phyloP scores from a whole-genome alignment of 2,797 vertebrate species.

The Sebastes kiyomatsui region DNA sequence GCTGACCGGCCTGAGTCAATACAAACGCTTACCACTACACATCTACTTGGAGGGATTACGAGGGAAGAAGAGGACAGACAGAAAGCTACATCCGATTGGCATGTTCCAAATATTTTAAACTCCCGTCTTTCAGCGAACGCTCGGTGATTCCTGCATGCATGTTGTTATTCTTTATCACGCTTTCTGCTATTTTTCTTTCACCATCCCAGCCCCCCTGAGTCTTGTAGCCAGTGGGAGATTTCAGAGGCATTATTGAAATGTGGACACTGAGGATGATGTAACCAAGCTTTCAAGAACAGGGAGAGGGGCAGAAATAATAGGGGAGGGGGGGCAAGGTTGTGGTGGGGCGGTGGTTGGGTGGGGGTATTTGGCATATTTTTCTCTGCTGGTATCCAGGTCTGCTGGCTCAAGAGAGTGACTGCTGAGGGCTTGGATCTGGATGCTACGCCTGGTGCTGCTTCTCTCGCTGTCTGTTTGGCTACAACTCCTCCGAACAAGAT shows the following conservation, averaged over 20 bases:
- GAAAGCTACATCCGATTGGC: slow-evolving; percentile 49
- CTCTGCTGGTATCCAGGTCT: slow-evolving; percentile 73
- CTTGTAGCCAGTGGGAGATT: slow-evolving; percentile 63
- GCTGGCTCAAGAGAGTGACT: slow-evolving; percentile 72
- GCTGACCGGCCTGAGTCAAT: slow-evolving; percentile 74
- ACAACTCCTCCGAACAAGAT: slow-evolving; percentile 62
- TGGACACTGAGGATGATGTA: slow-evolving; percentile 76
- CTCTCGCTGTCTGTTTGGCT: slow-evolving; percentile 74
- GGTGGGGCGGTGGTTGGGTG: slow-evolving; percentile 20
- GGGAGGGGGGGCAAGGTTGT: slow-evolving; percentile 10
- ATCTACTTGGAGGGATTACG: slow-evolving; percentile 62
- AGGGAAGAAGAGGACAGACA: slow-evolving; percentile 41
- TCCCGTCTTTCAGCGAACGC: slow-evolving; percentile 22
- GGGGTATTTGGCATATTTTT: slow-evolving; percentile 70
- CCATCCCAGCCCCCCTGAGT: slow-evolving; percentile 1
- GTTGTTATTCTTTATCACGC: slow-evolving; percentile 43
- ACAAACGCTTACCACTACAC: slow-evolving; percentile 67
- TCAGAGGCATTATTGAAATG: slow-evolving; percentile 75
- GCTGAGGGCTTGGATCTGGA: slow-evolving; percentile 78
- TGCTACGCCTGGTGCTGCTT: slow-evolving; percentile 55
- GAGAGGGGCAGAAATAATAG: slow-evolving; percentile 72
- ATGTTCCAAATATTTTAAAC: slow-evolving; percentile 51
- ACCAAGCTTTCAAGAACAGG: slow-evolving; percentile 70
- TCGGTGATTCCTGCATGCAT: slow-evolving; percentile 27
- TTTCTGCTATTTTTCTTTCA: slow-evolving; percentile 49